Conservation (phyloP, 2,888 invertebrate species). For the Agrypnus murinus region DNA sequence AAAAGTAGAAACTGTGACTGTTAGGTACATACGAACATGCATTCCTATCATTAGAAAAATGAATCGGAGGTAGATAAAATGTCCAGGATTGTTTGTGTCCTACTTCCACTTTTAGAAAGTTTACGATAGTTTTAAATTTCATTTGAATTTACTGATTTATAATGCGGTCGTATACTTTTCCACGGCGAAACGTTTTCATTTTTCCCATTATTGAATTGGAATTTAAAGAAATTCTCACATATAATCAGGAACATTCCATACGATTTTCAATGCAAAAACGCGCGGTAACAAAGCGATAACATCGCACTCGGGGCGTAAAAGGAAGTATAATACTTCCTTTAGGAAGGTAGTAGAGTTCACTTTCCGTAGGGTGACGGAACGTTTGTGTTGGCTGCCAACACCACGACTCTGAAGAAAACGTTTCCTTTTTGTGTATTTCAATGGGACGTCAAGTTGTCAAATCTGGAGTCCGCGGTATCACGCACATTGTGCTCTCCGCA, state of each 20-base stretch:
- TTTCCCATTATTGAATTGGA: conserved; percentile 37
- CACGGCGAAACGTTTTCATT: conserved; percentile 10
- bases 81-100: conserved; percentile 33
- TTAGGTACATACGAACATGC: conserved; percentile 20
- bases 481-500: conserved; percentile 58
- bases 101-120: conserved; percentile 23
- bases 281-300: conserved; percentile 58
- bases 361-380: conserved; percentile 59
- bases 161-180: conserved; percentile 31
- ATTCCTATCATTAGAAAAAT: conserved; percentile 37
- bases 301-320: conserved; percentile 55
- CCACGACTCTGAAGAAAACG: conserved; percentile 63
- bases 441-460: conserved; percentile 66
- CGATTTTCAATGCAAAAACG: conserved; percentile 52
- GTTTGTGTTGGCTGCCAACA: conserved; percentile 63
- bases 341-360: conserved; percentile 61
- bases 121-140: conserved; percentile 30
- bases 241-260: conserved; percentile 44
- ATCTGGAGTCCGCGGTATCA: conserved; percentile 60
- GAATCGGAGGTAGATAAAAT: conserved; percentile 12
- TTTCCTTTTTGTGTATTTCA: conserved; percentile 65
- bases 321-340: conserved; percentile 62
- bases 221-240: conserved; percentile 32
- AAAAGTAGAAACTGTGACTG: conserved; percentile 32
- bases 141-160: conserved; percentile 35